Conservation (phyloP, 2,113 vertebrate genomes). For the Eleginops maclovinus region DNA sequence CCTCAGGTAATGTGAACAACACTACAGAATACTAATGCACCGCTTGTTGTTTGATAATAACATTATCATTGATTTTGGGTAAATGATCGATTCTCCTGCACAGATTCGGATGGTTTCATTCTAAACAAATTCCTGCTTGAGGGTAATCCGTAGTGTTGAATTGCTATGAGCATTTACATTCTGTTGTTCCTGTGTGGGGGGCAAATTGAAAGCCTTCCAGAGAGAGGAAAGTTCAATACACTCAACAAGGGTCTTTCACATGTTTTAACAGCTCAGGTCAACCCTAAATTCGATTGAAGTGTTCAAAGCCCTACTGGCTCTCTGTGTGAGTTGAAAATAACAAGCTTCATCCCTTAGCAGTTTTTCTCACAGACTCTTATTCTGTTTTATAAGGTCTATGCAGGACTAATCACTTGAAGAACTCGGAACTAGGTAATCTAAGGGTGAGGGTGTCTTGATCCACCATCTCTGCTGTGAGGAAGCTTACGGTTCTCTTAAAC, state of each 20-base stretch:
- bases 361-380: slow-evolving; percentile 26
- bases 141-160: slow-evolving; percentile 8
- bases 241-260: slow-evolving; percentile 50
- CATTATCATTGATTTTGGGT: slow-evolving; percentile 26
- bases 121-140: slow-evolving; percentile 9
- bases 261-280: slow-evolving; percentile 57
- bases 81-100: slow-evolving; percentile 20
- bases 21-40: slow-evolving; percentile 17
- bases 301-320: slow-evolving; percentile 54
- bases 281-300: slow-evolving; percentile 29
- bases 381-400: slow-evolving; percentile 44
- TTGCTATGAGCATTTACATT: slow-evolving; percentile 44
- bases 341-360: slow-evolving; percentile 60
- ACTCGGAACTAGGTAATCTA: slow-evolving; percentile 40
- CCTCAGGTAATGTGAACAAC: no score
- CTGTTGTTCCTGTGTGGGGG: slow-evolving; percentile 12
- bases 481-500: neutral
- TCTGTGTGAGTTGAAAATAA: slow-evolving; percentile 75
- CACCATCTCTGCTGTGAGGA: neutral
- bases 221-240: slow-evolving; percentile 57
- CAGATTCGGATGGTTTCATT: slow-evolving; percentile 10
- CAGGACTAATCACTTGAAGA: slow-evolving; percentile 40
- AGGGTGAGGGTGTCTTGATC: slow-evolving; percentile 17
- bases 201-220: slow-evolving; percentile 33
- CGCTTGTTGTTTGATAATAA: slow-evolving; percentile 15